Percentiles rank a stretch among this genome's conserved stretches.
phyloP scores from a whole-genome alignment of 30 jellyfish, hydroid and myxozoan species.

The Aurelia aurita region DNA sequence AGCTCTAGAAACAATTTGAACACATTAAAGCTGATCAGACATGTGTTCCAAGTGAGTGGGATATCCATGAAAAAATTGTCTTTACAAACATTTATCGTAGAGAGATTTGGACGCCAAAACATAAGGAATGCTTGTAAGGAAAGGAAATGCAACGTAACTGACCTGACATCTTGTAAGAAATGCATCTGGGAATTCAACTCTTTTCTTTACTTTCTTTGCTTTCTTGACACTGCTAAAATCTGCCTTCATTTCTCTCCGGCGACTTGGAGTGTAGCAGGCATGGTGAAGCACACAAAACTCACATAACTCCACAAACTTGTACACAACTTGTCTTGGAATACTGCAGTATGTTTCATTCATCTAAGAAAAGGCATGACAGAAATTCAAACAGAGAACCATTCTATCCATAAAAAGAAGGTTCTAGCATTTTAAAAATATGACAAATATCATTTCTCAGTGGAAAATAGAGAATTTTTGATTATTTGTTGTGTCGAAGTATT shows the following conservation, averaged over 20 bases:
- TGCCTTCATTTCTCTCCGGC: conserved; percentile 11
- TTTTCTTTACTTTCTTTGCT: conserved; percentile 28
- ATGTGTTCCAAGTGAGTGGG: too few relatives aligned
- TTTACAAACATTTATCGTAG: too few relatives aligned
- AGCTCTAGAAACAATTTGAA: too few relatives aligned
- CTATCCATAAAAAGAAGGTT: not conserved
- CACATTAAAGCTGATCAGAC: too few relatives aligned
- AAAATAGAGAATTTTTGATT: too few relatives aligned
- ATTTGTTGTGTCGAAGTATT: too few relatives aligned
- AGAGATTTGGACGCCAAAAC: too few relatives aligned
- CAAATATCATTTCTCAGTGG: too few relatives aligned
- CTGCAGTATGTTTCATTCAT: conserved; percentile 92
- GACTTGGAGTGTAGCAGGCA: conserved; percentile 86
- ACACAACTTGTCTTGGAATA: conserved; percentile 93
- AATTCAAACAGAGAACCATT: not conserved
- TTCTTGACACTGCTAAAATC: conserved; percentile 23
- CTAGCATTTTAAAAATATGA: too few relatives aligned
- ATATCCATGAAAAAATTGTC: too few relatives aligned
- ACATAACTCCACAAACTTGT: conserved; percentile 86
- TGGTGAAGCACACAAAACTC: conserved; percentile 79
- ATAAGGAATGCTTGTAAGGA: too few relatives aligned
- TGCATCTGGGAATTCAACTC: conserved; percentile 63
- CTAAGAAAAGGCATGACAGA: conserved; percentile 19
- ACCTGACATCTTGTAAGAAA: conserved; percentile 95
- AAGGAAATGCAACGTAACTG: not conserved